These are phyloP conservation scores for Drosophila athabasca DNA, from an alignment of 1,140 invertebrate genomes.

Conservation along the genomic window DNA sequence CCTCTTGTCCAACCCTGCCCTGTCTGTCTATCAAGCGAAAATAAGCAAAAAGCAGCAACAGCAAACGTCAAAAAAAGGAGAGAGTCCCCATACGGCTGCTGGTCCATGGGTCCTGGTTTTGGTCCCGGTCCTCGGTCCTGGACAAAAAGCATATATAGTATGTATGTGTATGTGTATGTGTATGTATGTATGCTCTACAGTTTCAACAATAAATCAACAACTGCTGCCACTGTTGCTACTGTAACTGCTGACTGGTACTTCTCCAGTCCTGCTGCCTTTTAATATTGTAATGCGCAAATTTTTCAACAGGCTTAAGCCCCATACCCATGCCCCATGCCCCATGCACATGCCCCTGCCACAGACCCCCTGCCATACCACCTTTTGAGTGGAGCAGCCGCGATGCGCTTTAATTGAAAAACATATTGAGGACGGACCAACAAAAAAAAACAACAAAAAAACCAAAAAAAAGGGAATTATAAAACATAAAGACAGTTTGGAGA, in stretches of 20 bases:
- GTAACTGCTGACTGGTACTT: slow-evolving; percentile 54
- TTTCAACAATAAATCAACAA: slow-evolving; percentile 81
- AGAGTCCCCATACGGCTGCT: slow-evolving; percentile 21
- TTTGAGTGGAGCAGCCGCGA: not conserved
- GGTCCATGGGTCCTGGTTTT: slow-evolving; percentile 1
- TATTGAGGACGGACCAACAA: slow-evolving; percentile 28
- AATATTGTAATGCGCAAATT: slow-evolving; percentile 78
- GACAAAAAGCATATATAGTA: slow-evolving; percentile 42
- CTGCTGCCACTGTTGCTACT: slow-evolving; percentile 58
- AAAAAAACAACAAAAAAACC: too few species aligned
- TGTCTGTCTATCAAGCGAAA: slow-evolving; percentile 70
- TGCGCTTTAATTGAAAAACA: slow-evolving; percentile 69
- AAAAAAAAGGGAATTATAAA: slow-evolving; percentile 49
- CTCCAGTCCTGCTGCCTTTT: slow-evolving; percentile 60
- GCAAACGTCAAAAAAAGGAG: slow-evolving; percentile 67
- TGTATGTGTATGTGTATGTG: slow-evolving; percentile 22
- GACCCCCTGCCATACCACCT: slow-evolving; percentile 4
- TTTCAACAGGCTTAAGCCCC: slow-evolving; percentile 54
- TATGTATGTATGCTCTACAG: slow-evolving; percentile 50
- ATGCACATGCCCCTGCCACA: not conserved
- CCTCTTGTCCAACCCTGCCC: slow-evolving; percentile 39
- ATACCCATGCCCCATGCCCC: not conserved
- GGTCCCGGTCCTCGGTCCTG: not conserved
- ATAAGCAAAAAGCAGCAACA: slow-evolving; percentile 64
- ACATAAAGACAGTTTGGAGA: slow-evolving; percentile 20